phyloP scores from a whole-genome alignment of 2,888 invertebrate genomes.

The Pteria penguin region DNA sequence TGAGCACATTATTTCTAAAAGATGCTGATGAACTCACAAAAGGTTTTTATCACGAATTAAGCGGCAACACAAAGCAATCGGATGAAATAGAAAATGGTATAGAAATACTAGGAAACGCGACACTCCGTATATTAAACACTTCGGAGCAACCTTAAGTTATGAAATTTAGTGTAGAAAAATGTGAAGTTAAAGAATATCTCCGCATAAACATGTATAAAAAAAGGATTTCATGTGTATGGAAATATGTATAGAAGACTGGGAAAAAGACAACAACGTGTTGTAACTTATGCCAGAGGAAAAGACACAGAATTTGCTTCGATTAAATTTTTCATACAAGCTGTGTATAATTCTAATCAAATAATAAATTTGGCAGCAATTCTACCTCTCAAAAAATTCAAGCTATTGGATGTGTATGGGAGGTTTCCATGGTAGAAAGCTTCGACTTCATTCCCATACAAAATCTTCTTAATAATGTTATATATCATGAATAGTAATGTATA shows the following conservation, averaged over 20 bases:
- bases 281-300: background rate
- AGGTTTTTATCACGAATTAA: conserved; percentile 10
- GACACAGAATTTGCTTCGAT: background rate
- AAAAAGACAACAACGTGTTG: conserved; percentile 11
- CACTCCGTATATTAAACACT: background rate
- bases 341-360: background rate
- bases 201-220: conserved; percentile 21
- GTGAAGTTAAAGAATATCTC: conserved; percentile 1
- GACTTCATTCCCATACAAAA: conserved; percentile 16
- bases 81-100: conserved; percentile 20
- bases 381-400: conserved; percentile 3
- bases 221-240: conserved; percentile 19
- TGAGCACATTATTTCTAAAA: background rate
- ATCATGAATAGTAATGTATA: too few species aligned
- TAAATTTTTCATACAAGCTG: conserved; percentile 2
- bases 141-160: background rate
- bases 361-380: conserved; percentile 3
- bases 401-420: conserved; percentile 15
- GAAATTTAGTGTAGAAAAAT: conserved; percentile 9
- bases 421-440: background rate
- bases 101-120: conserved; percentile 1
- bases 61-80: background rate
- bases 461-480: too few species aligned
- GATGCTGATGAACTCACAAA: background rate
- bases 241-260: background rate